Percentiles rank a stretch among this genome's conserved stretches.
These are phyloP conservation scores for Pinctada fucata DNA, from an alignment of 2,888 invertebrate species.

Conservation along the genomic window DNA sequence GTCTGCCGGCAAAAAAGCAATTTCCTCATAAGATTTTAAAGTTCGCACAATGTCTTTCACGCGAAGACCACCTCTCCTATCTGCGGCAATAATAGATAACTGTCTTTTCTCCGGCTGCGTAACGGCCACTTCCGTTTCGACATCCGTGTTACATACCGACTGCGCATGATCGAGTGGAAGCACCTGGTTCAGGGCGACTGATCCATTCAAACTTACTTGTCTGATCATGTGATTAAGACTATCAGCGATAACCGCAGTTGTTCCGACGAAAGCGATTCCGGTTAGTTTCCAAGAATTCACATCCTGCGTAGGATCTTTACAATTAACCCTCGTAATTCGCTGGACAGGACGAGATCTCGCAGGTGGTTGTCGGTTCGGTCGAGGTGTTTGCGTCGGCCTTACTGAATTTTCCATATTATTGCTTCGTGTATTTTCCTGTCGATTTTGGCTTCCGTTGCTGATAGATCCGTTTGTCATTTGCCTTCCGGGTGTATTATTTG, in stretches of 20 bases:
- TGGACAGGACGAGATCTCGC: background rate
- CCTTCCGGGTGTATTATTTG: background rate
- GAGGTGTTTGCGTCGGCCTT: constrained; percentile 25
- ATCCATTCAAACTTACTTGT: constrained; percentile 38
- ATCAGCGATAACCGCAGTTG: constrained; percentile 46
- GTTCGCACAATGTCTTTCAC: constrained; percentile 48
- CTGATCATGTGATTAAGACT: constrained; percentile 49
- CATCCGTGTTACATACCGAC: constrained; percentile 40
- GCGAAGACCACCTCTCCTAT: constrained; percentile 32
- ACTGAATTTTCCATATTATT: background rate
- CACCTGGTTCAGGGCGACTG: constrained; percentile 27
- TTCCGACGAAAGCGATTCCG: constrained; percentile 48
- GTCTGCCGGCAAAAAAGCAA: constrained; percentile 43
- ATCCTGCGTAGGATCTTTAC: constrained; percentile 40
- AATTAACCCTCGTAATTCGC: constrained; percentile 43
- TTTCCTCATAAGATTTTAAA: constrained; percentile 55
- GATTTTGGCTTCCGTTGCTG: background rate
- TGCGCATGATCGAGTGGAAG: constrained; percentile 50
- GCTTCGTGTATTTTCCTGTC: constrained; percentile 6
- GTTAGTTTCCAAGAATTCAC: constrained; percentile 55
- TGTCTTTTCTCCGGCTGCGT: constrained; percentile 54
- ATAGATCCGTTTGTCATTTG: background rate
- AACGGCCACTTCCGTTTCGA: constrained; percentile 45
- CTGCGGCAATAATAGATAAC: constrained; percentile 44
- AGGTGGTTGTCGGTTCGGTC: constrained; percentile 12